phyloP scores from a whole-genome alignment of 2,797 vertebrate species.

The Clarias platycephalus region DNA sequence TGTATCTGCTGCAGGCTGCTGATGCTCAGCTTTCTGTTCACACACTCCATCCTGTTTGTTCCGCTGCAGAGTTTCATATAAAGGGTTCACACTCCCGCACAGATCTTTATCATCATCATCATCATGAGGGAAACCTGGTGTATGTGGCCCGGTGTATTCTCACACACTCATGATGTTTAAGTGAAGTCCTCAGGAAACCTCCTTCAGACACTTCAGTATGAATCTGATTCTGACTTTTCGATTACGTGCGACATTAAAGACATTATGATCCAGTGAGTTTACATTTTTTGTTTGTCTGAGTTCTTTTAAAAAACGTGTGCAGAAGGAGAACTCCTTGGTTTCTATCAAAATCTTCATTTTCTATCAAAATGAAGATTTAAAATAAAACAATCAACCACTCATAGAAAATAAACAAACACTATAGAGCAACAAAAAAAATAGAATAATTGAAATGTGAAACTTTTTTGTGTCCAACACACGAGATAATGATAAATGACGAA shows the following conservation, averaged over 20 bases:
- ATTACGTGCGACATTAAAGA: neutral
- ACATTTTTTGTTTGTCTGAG: neutral
- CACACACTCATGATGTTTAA: neutral
- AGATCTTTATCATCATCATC: slow-evolving; percentile 5
- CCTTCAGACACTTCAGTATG: neutral
- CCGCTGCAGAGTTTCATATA: neutral
- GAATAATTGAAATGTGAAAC: no score
- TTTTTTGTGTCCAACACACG: no score
- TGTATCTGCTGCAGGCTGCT: neutral
- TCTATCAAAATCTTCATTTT: no score
- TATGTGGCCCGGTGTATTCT: neutral
- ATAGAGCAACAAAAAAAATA: no score
- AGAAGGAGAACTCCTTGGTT: neutral
- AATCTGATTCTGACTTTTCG: neutral
- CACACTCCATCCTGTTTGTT: neutral
- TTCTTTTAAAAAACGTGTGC: neutral
- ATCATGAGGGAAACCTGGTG: neutral
- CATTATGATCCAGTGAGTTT: neutral
- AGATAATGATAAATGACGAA: no score
- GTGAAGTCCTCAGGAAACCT: neutral
- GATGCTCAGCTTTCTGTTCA: neutral
- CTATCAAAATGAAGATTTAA: neutral
- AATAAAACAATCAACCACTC: no score
- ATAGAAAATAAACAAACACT: no score
- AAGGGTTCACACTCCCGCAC: neutral